These are phyloP conservation scores for Metaphire vulgaris DNA, from an alignment of 1,140 invertebrate species.

Conservation along the genomic window DNA sequence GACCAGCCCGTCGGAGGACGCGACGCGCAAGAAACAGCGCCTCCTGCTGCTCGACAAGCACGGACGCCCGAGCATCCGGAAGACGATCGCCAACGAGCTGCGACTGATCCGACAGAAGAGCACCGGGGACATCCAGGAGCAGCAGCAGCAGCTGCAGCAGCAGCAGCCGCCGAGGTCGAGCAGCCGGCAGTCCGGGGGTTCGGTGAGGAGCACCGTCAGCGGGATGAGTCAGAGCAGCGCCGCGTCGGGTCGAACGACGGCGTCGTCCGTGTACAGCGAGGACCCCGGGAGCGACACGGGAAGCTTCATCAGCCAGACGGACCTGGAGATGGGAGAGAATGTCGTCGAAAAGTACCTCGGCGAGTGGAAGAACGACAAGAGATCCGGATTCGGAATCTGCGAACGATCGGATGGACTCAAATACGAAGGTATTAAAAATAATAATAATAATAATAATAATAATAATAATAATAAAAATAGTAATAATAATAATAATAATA, in stretches of 20 bases:
- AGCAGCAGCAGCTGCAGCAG: conserved; percentile 18
- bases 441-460: too few relatives aligned
- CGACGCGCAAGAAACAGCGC: conserved; percentile 39
- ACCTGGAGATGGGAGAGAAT: conserved; percentile 57
- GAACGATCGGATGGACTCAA: conserved; percentile 92
- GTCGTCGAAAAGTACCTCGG: conserved; percentile 86
- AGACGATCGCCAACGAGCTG: conserved; percentile 31
- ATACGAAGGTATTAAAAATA: conserved; percentile 64
- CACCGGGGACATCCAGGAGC: conserved; percentile 84
- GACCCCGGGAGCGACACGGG: conserved; percentile 65
- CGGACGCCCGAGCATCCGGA: conserved; percentile 37
- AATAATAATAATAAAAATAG: too few relatives aligned
- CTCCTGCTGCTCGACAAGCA: conserved; percentile 68
- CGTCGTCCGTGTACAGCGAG: conserved; percentile 75
- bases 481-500: too few relatives aligned
- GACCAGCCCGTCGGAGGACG: conserved; percentile 67
- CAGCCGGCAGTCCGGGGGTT: conserved; percentile 34
- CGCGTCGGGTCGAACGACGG: conserved; percentile 71
- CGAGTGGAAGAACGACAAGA: conserved; percentile 99
- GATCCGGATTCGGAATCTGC: conserved; percentile 90
- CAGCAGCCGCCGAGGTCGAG: conserved; percentile 43
- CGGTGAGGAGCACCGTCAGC: conserved; percentile 50
- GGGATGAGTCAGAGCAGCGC: conserved; percentile 48
- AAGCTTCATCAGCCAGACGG: conserved; percentile 84
- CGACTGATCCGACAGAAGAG: conserved; percentile 76